Evolutionary conservation across 2,797 vertebrate species (phyloP).

Genomic region (Fundulus diaphanus): DNA sequence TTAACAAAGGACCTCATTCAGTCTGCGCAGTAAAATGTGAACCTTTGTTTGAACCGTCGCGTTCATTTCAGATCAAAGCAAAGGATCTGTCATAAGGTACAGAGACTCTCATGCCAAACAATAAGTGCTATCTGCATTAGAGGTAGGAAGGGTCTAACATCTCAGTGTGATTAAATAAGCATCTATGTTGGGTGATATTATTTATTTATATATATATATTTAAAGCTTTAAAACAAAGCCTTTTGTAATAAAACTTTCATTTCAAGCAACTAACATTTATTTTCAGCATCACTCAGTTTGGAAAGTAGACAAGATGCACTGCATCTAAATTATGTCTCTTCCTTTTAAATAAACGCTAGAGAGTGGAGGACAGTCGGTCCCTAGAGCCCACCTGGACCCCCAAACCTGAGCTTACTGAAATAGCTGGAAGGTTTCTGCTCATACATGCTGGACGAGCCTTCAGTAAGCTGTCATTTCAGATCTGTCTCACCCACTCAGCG

Average conservation of each 20-base stretch:
- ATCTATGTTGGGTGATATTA: neutral
- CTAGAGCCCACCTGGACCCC: neutral
- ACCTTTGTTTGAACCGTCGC: slow-evolving; percentile 64
- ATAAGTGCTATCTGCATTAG: slow-evolving; percentile 13
- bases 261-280: neutral
- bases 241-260: neutral
- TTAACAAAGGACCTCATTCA: slow-evolving; percentile 75
- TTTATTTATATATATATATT: too few species aligned
- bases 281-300: neutral
- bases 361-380: neutral
- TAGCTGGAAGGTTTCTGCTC: slow-evolving; percentile 36
- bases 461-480: slow-evolving; percentile 69
- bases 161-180: slow-evolving; percentile 5
- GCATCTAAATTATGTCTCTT: slow-evolving; percentile 42
- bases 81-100: slow-evolving; percentile 47
- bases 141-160: neutral
- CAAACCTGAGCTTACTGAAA: slow-evolving; percentile 41
- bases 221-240: neutral
- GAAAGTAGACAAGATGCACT: slow-evolving; percentile 19
- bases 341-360: neutral
- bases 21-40: slow-evolving; percentile 57
- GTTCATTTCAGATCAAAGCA: slow-evolving; percentile 61
- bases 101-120: slow-evolving; percentile 42
- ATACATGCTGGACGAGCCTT: slow-evolving; percentile 52
- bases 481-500: slow-evolving; percentile 43